Evolutionary conservation across 2,888 invertebrate species (phyloP).

Genomic region (Eupithecia dodoneata): DNA sequence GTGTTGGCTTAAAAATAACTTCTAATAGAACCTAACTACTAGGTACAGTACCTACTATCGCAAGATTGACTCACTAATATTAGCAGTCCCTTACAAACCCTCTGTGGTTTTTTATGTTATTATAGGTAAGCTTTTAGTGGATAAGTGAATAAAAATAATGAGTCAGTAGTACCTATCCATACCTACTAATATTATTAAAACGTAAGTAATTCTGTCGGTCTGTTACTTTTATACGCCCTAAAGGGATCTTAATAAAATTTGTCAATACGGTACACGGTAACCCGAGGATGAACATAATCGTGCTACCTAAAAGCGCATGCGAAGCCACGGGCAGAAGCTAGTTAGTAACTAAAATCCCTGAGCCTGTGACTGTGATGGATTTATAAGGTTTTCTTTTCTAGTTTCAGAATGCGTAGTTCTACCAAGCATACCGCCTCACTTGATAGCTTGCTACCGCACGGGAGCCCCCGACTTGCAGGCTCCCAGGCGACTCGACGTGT

Average conservation of each 20-base stretch:
- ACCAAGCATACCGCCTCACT: constrained; percentile 82
- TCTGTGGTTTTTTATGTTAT: no score
- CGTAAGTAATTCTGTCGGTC: no score
- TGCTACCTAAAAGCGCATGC: no score
- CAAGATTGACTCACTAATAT: no score
- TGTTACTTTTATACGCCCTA: no score
- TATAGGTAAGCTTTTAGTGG: no score
- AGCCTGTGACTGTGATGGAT: neutral
- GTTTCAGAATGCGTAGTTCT: constrained; percentile 62
- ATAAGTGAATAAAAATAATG: neutral
- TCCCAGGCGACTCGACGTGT: constrained; percentile 84
- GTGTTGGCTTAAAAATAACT: neutral
- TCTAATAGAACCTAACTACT: neutral
- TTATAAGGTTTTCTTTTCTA: constrained; percentile 35
- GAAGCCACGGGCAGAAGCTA: neutral
- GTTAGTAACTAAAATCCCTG: neutral
- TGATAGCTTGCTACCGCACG: constrained; percentile 84
- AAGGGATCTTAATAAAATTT: no score
- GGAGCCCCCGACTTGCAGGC: constrained; percentile 75
- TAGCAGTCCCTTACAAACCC: no score
- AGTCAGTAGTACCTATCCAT: neutral
- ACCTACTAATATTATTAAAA: no score
- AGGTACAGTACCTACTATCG: no score
- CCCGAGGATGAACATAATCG: no score
- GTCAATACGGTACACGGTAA: no score